Evolutionary conservation across 2,888 invertebrate species (phyloP).

Genomic region (Gerris lacustris): DNA sequence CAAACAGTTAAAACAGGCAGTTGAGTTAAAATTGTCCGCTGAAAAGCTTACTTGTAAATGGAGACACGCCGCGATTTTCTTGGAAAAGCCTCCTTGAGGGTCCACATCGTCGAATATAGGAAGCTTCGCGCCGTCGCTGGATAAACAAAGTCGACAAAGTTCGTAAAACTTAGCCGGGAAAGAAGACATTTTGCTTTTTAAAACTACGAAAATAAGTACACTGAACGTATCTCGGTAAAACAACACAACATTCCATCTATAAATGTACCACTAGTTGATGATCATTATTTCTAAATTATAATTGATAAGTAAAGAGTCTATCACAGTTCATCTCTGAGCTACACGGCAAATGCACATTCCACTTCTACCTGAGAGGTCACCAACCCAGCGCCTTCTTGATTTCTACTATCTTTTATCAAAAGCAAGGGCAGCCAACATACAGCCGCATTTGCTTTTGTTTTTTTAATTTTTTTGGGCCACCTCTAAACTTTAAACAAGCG

Average conservation of each 20-base stretch:
- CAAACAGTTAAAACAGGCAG: not conserved
- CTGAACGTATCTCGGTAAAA: constrained; percentile 18
- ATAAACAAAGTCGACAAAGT: constrained; percentile 88
- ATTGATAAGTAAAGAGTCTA: constrained; percentile 26
- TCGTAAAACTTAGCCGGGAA: constrained; percentile 86
- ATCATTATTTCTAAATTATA: constrained; percentile 18
- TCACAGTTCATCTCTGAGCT: constrained; percentile 26
- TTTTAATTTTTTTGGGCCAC: not conserved
- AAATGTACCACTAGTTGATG: constrained; percentile 19
- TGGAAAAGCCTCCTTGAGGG: constrained; percentile 52
- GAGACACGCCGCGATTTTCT: constrained; percentile 65
- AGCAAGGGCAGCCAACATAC: not conserved
- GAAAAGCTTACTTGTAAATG: constrained; percentile 57
- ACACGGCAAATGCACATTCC: constrained; percentile 20
- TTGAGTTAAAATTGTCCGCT: constrained; percentile 30
- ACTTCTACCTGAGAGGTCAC: constrained; percentile 16
- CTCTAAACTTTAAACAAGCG: no score
- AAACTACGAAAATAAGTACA: constrained; percentile 12
- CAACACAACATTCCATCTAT: constrained; percentile 22
- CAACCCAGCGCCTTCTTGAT: constrained; percentile 9
- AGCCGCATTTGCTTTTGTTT: not conserved
- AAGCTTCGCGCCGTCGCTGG: constrained; percentile 59
- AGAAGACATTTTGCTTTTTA: constrained; percentile 53
- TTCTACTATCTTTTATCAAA: not conserved
- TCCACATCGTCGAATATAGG: constrained; percentile 65